phyloP scores from a whole-genome alignment of 2,888 invertebrate genomes.

The Unio delphinus region DNA sequence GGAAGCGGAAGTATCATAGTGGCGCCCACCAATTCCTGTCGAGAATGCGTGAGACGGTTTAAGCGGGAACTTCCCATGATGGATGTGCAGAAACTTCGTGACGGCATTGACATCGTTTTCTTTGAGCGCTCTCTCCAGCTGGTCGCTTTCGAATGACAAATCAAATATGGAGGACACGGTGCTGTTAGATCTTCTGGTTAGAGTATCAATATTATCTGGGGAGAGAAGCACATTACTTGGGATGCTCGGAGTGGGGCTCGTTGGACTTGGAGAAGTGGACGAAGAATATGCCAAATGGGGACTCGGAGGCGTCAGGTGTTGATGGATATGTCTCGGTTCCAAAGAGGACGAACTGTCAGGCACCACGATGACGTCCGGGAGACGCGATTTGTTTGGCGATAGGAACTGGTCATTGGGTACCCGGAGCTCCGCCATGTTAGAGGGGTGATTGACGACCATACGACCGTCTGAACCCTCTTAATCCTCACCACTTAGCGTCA shows the following conservation, averaged over 20 bases:
- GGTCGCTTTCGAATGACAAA: constrained; percentile 73
- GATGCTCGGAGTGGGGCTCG: constrained; percentile 14
- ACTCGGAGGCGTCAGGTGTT: not conserved
- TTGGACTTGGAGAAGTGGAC: constrained; percentile 13
- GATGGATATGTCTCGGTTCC: constrained; percentile 9
- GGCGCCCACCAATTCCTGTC: too few relatives aligned
- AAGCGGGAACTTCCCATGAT: constrained; percentile 71
- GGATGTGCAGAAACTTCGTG: constrained; percentile 74
- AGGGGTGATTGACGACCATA: too few relatives aligned
- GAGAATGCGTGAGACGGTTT: not conserved
- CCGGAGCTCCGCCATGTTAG: too few relatives aligned
- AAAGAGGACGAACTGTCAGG: constrained; percentile 13
- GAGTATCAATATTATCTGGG: constrained; percentile 26
- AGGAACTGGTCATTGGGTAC: constrained; percentile 14
- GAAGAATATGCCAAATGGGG: constrained; percentile 6
- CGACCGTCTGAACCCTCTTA: too few relatives aligned
- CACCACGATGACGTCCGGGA: constrained; percentile 34
- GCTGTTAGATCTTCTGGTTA: constrained; percentile 61
- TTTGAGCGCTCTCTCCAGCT: constrained; percentile 74
- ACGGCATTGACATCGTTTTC: constrained; percentile 74
- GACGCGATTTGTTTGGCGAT: constrained; percentile 25
- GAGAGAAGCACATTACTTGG: constrained; percentile 21
- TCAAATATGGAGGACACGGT: constrained; percentile 73
- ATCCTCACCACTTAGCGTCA: too few relatives aligned
- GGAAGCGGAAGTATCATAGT: constrained; percentile 10